Conservation (phyloP, 2,797 vertebrate genomes). For the Sebastes hubbsi region DNA sequence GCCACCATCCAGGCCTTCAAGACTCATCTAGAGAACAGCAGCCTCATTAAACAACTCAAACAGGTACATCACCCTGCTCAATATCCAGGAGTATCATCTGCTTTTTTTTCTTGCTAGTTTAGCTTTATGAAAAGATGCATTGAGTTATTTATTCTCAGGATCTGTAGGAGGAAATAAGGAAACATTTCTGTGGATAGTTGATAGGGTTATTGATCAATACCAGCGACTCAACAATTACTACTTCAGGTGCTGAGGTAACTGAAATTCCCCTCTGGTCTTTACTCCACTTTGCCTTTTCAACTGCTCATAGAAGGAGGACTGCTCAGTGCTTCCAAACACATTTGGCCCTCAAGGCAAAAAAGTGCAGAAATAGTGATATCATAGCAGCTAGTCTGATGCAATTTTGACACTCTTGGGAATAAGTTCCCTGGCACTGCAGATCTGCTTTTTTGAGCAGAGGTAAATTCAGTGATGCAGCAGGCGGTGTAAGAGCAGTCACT, state of each 20-base stretch:
- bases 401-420: neutral
- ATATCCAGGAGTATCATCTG: too few species aligned
- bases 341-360: neutral
- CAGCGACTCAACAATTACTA: neutral
- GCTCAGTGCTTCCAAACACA: neutral
- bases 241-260: neutral
- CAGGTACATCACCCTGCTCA: slow-evolving; percentile 83
- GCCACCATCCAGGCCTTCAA: slow-evolving; percentile 98
- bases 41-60: slow-evolving; percentile 95
- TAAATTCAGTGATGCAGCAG: neutral
- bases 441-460: neutral
- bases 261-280: neutral
- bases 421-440: neutral
- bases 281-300: neutral
- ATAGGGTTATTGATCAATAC: neutral
- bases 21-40: slow-evolving; percentile 96
- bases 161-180: neutral
- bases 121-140: neutral
- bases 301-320: neutral
- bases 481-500: neutral
- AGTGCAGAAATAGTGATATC: neutral
- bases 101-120: neutral
- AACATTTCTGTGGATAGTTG: neutral
- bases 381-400: slow-evolving; percentile 1
- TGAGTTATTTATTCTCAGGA: neutral